Base-by-base conservation (phyloP, 2,113 vertebrate species). In the Meriones unguiculatus region DNA sequence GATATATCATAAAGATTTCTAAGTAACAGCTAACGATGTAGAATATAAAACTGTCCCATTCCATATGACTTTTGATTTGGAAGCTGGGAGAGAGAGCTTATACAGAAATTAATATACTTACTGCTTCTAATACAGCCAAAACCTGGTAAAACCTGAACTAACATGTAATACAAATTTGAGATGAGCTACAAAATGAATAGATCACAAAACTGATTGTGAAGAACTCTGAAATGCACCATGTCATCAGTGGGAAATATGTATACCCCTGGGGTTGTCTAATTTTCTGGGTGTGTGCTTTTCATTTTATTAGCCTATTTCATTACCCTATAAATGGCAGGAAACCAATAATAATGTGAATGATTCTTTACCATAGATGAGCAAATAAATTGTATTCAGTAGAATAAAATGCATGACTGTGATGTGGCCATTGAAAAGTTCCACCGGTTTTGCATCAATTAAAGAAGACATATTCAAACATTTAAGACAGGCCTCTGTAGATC, bases 311-410 rank as follows among this genome's bases (percentile, higher is more conserved):
- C 6, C 24, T 64, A 89, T 64, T 93, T 87, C 46, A 82, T 77
- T 86, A 87, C 24, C 87, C 41, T 75, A 5, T 24, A 91, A 91
- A 41, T 54, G 69, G 13, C 38, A 72, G 72, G 94, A 93, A 75
- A 75, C 57, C 38, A 89, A 91, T 81, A 88, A 62, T 62, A 91
- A 38, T 54, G 6, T 85, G n/a, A 92, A 90, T 76, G 10, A 92
- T 85, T 76, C 69, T 90, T 52, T 5, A 70, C n/a, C 59, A 76
- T n/a, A 35, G 35, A 90, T 75, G 46, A 59, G 13, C 20, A 95
- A 96, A 87, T 77, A 72, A 90, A 87, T 70, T 94, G 13, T 73
- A 30, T 76, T 95, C 54, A 38, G 41, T 50, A 70, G 25, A 92
- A 91, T 85, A n/a, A 90, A 94, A 94, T 46, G 46, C 50, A 70